Evolutionary conservation across 2,113 vertebrate genomes (phyloP), one percentile per base, ranked within the genome.

Genomic region (Jaculus jaculus): DNA sequence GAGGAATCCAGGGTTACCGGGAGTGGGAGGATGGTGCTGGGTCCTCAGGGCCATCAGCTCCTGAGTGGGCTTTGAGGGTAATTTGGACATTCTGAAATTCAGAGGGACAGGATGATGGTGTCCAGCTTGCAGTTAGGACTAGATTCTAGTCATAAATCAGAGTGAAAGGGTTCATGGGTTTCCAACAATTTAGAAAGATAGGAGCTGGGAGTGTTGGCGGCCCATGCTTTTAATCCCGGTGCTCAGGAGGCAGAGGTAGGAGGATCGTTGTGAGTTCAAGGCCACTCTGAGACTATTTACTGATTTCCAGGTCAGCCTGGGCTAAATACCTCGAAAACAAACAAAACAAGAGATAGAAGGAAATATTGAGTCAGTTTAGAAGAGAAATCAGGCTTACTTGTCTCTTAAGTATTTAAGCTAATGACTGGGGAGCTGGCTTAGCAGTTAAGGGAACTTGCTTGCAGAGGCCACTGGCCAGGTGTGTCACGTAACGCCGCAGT

Each of bases 71-170:
- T 91, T 32, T 51, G 51, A 72, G 42, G 86, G 68, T 32, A 39
- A 73, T 92, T 87, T 87, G 74, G 34, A 47, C 8, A 2, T 26
- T 16, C 42, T 12, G 7, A 1, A 69, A n/a, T 30, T 71, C 78
- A 77, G 47, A 73, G 77, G 54, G 61, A 58, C n/a, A 7, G n/a
- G 68, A 13, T 32, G 7, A 65, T 58, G 39, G 12, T 61, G 58
- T 30, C 60, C 63, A 71, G 34, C 32, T 81, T 87, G 16, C 13
- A 63, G 2, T 71, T 86, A 77, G 51, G 78, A 73, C 54, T 88
- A 34, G 61, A 87, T 84, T 93, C 39, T 20, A 94, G 93, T 69
- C 34, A 74, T 77, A 89, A 92, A 71, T 72, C 72, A 68, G 66
- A 80, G 54, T 77, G 78, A 51, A 81, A 75, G 34, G 24, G 23